Percentiles rank a stretch among this genome's conserved stretches.
Evolutionary conservation across 2,113 vertebrate genomes (phyloP).

Genomic region (Lophura nycthemera): DNA sequence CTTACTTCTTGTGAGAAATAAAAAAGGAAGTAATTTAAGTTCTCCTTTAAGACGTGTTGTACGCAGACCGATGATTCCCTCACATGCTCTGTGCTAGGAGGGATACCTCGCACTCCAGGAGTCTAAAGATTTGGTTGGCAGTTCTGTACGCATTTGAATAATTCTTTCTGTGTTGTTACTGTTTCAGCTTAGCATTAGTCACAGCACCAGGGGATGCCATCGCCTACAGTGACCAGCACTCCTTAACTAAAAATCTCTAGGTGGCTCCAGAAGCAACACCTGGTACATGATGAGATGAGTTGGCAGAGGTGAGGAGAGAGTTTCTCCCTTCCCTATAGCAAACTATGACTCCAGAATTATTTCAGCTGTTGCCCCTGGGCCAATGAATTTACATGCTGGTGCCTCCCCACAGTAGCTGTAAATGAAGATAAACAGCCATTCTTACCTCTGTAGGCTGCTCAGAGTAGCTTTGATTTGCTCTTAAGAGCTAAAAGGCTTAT

Average conservation of each 20-base stretch:
- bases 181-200: neutral
- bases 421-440: conserved; percentile 57
- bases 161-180: neutral
- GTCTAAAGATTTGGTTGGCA: neutral
- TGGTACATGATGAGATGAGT: neutral
- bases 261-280: neutral
- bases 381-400: conserved; percentile 22
- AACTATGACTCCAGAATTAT: neutral
- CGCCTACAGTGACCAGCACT: neutral
- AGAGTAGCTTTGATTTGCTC: conserved; percentile 45
- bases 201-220: neutral
- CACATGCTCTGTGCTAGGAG: neutral
- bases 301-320: neutral
- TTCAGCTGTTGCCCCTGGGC: neutral
- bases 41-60: neutral
- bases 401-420: conserved; percentile 4
- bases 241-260: rapidly evolving
- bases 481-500: conserved; percentile 58
- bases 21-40: neutral
- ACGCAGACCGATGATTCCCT: neutral
- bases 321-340: neutral
- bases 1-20: neutral
- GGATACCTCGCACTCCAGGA: rapidly evolving
- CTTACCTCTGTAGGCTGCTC: neutral
- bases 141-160: neutral